phyloP scores from a whole-genome alignment of 1,140 invertebrate genomes.

The Lordiphosa mommai region DNA sequence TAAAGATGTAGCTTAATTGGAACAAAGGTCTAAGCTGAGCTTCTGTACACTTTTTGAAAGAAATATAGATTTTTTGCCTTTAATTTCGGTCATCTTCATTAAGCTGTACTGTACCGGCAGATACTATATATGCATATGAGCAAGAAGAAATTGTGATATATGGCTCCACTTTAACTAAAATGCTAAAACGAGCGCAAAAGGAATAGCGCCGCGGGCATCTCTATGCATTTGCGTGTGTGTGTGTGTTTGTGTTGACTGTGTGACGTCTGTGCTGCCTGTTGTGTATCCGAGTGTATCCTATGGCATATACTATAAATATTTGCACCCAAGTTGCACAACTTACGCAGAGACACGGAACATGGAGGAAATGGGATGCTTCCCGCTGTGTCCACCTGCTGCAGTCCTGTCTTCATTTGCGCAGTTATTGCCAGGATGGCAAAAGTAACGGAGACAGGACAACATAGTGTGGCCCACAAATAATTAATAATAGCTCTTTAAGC shows the following conservation, averaged over 20 bases:
- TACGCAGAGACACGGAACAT: conserved; percentile 6
- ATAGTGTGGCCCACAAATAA: conserved; percentile 40
- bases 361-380: conserved; percentile 11
- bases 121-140: conserved; percentile 24
- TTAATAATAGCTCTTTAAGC: conserved; percentile 50
- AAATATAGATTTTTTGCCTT: too few relatives aligned
- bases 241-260: conserved; percentile 16
- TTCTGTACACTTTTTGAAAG: too few relatives aligned
- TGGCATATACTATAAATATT: conserved; percentile 34
- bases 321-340: conserved; percentile 37
- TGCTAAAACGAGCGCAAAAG: conserved; percentile 20
- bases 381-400: conserved; percentile 36
- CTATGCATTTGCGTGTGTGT: conserved; percentile 10
- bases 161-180: conserved; percentile 38
- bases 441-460: background rate
- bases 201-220: conserved; percentile 19
- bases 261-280: conserved; percentile 29
- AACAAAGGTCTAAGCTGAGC: too few relatives aligned
- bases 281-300: conserved; percentile 1
- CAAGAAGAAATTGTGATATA: conserved; percentile 44
- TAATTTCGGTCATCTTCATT: background rate
- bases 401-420: conserved; percentile 1
- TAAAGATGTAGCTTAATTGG: too few relatives aligned
- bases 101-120: conserved; percentile 20
- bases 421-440: background rate